Evolutionary conservation across 2,113 vertebrate species (phyloP).

Genomic region (Scatophagus argus): DNA sequence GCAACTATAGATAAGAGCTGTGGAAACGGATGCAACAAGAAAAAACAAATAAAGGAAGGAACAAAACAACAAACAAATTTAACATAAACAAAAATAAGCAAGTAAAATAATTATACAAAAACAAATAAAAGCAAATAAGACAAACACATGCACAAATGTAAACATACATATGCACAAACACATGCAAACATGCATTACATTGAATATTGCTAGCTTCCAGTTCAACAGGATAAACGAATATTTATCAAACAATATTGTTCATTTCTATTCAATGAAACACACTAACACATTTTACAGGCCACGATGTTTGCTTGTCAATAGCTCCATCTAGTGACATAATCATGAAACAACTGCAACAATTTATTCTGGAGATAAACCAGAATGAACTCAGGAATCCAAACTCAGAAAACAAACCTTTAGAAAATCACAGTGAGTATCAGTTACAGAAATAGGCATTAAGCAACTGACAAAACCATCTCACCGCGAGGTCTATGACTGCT

Average conservation of each 20-base stretch:
- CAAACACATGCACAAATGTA: too few relatives aligned
- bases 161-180: background rate
- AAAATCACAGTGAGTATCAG: background rate
- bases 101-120: background rate
- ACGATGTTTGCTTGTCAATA: background rate
- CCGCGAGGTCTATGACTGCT: too few relatives aligned
- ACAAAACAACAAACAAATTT: too few relatives aligned
- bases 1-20: background rate
- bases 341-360: background rate
- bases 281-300: background rate
- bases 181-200: background rate
- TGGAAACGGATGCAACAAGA: background rate
- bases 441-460: too few relatives aligned
- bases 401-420: background rate
- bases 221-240: background rate
- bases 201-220: background rate
- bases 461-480: too few relatives aligned
- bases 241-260: background rate
- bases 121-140: background rate
- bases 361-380: background rate
- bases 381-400: too few relatives aligned
- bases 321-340: slow-evolving; percentile 58
- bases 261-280: background rate
- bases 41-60: background rate
- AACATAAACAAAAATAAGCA: background rate